Conservation (phyloP, 1,140 invertebrate genomes). For the Drosophila ogumai region DNA sequence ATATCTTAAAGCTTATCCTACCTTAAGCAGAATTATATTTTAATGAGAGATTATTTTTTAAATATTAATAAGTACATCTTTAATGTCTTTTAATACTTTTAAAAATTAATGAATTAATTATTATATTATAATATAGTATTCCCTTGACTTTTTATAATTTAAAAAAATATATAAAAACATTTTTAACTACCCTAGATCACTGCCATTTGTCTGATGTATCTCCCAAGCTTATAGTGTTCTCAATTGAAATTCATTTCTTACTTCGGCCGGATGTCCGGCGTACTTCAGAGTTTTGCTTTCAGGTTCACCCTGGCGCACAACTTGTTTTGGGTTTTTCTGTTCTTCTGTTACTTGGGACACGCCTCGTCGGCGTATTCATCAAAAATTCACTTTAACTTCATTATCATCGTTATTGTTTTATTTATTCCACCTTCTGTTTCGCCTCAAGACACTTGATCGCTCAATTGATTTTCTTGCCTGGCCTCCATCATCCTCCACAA, state of each 20-base stretch:
- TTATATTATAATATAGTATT: no score
- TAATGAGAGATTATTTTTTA: neutral
- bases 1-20: neutral
- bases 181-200: neutral
- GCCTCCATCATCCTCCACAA: slow-evolving; percentile 42
- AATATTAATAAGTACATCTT: no score
- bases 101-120: no score
- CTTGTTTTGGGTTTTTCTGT: slow-evolving; percentile 24
- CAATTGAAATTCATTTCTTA: slow-evolving; percentile 32
- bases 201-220: neutral
- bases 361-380: slow-evolving; percentile 80
- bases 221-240: neutral
- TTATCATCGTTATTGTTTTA: slow-evolving; percentile 85
- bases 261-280: slow-evolving; percentile 67
- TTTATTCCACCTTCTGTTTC: slow-evolving; percentile 85
- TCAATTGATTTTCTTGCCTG: slow-evolving; percentile 81
- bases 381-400: slow-evolving; percentile 85
- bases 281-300: slow-evolving; percentile 36
- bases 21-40: neutral
- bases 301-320: slow-evolving; percentile 29
- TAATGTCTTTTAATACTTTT: no score
- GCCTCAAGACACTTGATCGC: slow-evolving; percentile 85
- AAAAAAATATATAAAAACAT: neutral
- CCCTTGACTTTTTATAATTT: neutral
- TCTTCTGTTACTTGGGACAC: slow-evolving; percentile 55